Conservation (phyloP, 2,113 vertebrate genomes). For the Lanius collurio region DNA sequence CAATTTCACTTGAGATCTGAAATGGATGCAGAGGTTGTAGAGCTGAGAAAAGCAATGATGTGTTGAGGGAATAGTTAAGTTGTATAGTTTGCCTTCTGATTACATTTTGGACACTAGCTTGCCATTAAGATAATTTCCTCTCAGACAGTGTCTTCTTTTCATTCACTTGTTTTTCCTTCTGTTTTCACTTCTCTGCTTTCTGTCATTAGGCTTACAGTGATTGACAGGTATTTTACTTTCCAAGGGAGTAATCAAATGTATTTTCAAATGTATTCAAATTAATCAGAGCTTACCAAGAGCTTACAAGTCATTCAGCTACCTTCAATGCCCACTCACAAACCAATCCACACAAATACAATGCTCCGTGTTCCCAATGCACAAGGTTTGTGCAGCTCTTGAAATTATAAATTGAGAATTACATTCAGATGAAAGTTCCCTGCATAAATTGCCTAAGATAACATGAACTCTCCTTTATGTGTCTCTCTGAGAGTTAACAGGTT, state of each 20-base stretch:
- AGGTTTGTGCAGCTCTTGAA: background rate
- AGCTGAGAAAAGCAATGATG: background rate
- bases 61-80: background rate
- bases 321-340: background rate
- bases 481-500: background rate
- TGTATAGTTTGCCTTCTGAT: background rate
- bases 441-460: background rate
- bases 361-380: background rate
- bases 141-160: background rate
- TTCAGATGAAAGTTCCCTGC: background rate
- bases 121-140: background rate
- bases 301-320: background rate
- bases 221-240: conserved; percentile 4
- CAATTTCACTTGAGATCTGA: background rate
- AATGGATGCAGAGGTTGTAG: background rate
- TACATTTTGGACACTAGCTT: background rate
- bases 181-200: background rate
- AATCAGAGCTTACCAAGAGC: background rate
- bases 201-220: background rate
- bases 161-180: background rate
- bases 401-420: conserved; percentile 11
- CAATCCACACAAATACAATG: background rate
- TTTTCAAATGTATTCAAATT: conserved; percentile 12
- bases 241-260: background rate
- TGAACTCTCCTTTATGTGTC: background rate